These are phyloP conservation scores for Drosophila subobscura DNA, from an alignment of 1,140 invertebrate species.

Conservation along the genomic window DNA sequence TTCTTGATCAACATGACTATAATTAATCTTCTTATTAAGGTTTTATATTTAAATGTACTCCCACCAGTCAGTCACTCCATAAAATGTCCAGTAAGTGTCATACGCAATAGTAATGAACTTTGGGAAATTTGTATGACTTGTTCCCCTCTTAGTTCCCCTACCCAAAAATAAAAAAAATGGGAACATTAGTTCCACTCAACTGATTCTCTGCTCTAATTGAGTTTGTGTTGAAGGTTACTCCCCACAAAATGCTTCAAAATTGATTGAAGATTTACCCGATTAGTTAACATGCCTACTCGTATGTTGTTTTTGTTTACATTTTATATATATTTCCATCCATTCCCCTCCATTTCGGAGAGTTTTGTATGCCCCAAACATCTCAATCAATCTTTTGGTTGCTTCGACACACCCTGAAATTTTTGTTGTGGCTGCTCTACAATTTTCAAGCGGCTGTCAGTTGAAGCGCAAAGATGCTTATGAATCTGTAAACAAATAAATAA, in stretches of 20 bases:
- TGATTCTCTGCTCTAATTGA: neutral
- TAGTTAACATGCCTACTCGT: conserved; percentile 19
- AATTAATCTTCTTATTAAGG: too few relatives aligned
- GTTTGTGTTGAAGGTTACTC: conserved; percentile 27
- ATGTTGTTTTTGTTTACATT: too few relatives aligned
- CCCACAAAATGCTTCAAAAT: neutral
- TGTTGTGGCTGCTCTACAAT: neutral
- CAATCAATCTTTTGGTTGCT: conserved; percentile 30
- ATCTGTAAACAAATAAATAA: too few relatives aligned
- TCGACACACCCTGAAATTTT: conserved; percentile 26
- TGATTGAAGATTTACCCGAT: conserved; percentile 24
- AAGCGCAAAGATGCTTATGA: too few relatives aligned
- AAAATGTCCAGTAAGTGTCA: too few relatives aligned
- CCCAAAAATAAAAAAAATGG: conserved; percentile 15
- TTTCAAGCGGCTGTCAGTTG: too few relatives aligned
- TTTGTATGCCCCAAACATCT: conserved; percentile 12
- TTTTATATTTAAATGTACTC: too few relatives aligned
- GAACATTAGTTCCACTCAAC: conserved; percentile 33
- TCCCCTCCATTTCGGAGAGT: too few relatives aligned
- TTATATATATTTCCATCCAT: too few relatives aligned
- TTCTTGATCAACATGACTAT: too few relatives aligned
- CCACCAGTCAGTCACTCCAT: too few relatives aligned
- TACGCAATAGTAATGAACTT: conserved; percentile 22
- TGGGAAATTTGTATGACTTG: conserved; percentile 1
- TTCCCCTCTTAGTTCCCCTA: neutral